Conservation (phyloP, 2,888 invertebrate genomes). For the Stegana nigrithorax region DNA sequence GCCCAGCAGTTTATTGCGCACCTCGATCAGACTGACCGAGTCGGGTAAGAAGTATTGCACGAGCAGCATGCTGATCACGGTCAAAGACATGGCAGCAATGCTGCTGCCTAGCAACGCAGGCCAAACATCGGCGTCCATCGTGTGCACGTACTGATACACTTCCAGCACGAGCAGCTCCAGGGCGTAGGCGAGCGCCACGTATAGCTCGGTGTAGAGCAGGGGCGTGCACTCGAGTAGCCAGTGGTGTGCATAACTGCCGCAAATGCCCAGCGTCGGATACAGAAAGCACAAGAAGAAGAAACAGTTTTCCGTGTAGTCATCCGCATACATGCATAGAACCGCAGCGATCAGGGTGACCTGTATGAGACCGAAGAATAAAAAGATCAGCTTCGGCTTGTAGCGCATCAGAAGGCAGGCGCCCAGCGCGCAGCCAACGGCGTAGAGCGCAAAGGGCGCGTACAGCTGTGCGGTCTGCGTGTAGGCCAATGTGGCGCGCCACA, state of each 20-base stretch:
- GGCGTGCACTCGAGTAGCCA: conserved; percentile 58
- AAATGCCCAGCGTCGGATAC: conserved; percentile 49
- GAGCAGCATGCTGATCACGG: conserved; percentile 39
- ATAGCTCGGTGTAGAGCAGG: conserved; percentile 54
- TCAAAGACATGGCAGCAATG: conserved; percentile 38
- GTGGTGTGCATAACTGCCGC: conserved; percentile 55
- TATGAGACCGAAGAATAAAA: conserved; percentile 55
- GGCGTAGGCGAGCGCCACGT: conserved; percentile 39
- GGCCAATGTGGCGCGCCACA: conserved; percentile 49
- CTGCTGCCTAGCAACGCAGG: conserved; percentile 42
- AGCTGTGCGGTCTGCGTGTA: conserved; percentile 37
- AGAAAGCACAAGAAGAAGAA: conserved; percentile 57
- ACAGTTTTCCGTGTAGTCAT: conserved; percentile 48
- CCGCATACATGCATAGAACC: conserved; percentile 53
- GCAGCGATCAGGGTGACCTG: conserved; percentile 54
- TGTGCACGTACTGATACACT: conserved; percentile 47
- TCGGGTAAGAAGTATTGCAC: conserved; percentile 48
- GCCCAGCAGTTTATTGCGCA: conserved; percentile 57
- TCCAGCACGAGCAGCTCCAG: conserved; percentile 50
- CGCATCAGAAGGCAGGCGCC: conserved; percentile 48
- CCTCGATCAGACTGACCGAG: conserved; percentile 53
- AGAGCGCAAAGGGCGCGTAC: conserved; percentile 46
- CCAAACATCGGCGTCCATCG: conserved; percentile 41
- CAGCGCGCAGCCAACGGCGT: conserved; percentile 45
- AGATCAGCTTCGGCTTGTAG: conserved; percentile 56